Percentiles rank a stretch among this genome's conserved stretches.
These are phyloP conservation scores for Turdus rufiventris DNA, from an alignment of 2,113 vertebrate genomes.

Conservation along the genomic window DNA sequence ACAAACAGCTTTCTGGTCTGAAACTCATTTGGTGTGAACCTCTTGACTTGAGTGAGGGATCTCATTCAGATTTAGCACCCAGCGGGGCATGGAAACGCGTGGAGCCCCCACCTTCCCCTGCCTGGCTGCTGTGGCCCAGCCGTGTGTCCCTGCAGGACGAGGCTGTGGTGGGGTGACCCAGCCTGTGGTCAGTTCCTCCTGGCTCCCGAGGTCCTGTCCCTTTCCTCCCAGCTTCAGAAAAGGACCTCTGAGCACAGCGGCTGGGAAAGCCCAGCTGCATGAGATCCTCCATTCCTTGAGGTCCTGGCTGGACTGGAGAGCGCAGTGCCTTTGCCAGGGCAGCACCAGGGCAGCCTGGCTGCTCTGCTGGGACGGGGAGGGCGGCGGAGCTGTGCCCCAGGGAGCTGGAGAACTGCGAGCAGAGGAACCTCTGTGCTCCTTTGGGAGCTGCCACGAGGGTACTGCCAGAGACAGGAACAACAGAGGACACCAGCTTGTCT, in stretches of 20 bases:
- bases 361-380: accelerated
- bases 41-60: not conserved
- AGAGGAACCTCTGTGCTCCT: not conserved
- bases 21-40: not conserved
- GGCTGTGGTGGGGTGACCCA: not conserved
- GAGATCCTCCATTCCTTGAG: not conserved
- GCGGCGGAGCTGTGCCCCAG: not conserved
- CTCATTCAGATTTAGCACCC: not conserved
- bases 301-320: accelerated
- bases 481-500: constrained; percentile 25
- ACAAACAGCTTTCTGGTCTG: constrained; percentile 30
- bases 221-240: not conserved
- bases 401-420: not conserved
- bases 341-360: not conserved
- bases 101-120: not conserved
- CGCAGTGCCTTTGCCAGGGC: not conserved
- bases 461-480: not conserved
- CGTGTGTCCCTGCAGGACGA: accelerated
- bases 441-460: not conserved
- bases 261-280: not conserved
- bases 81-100: accelerated
- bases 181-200: not conserved
- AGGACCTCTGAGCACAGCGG: not conserved
- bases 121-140: not conserved
- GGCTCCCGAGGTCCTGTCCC: not conserved